phyloP scores from a whole-genome alignment of 2,888 invertebrate genomes.

The Catotricha subobsoleta region DNA sequence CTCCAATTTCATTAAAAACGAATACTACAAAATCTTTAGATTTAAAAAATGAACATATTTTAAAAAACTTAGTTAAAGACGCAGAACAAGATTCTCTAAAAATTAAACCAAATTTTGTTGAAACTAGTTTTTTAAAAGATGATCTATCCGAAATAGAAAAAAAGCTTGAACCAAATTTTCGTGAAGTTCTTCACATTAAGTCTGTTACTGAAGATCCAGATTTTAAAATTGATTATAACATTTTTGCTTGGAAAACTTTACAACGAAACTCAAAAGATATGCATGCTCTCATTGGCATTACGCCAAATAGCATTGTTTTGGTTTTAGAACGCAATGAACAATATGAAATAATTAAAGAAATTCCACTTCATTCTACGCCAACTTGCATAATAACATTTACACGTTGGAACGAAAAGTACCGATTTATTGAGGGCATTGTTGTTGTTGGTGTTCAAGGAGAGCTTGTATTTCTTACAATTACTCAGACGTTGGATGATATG shows the following conservation, averaged over 20 bases:
- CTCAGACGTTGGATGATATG: conserved; percentile 9
- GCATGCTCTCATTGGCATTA: conserved; percentile 18
- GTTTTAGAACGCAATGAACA: conserved; percentile 12
- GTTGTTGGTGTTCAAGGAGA: conserved; percentile 15
- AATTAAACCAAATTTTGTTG: no score
- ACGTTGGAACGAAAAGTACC: conserved; percentile 18
- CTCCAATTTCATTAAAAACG: no score
- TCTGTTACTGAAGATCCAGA: conserved; percentile 21
- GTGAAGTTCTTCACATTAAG: conserved; percentile 21
- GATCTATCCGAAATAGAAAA: no score
- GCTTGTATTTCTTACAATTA: conserved; percentile 19
- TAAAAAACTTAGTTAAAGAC: no score
- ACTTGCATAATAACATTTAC: conserved; percentile 15
- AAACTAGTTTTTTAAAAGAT: no score
- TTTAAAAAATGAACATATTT: no score
- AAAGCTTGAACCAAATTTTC: no score
- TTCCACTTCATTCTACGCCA: conserved; percentile 5
- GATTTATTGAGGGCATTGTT: conserved; percentile 15
- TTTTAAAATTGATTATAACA: conserved; percentile 18
- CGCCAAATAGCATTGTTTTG: conserved; percentile 15
- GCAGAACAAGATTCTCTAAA: no score
- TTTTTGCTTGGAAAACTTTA: conserved; percentile 18
- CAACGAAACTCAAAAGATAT: neutral
- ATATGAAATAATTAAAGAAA: conserved; percentile 3
- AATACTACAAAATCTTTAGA: no score